Conservation (phyloP, 2,888 invertebrate species). For the Carterocephalus palaemon region DNA sequence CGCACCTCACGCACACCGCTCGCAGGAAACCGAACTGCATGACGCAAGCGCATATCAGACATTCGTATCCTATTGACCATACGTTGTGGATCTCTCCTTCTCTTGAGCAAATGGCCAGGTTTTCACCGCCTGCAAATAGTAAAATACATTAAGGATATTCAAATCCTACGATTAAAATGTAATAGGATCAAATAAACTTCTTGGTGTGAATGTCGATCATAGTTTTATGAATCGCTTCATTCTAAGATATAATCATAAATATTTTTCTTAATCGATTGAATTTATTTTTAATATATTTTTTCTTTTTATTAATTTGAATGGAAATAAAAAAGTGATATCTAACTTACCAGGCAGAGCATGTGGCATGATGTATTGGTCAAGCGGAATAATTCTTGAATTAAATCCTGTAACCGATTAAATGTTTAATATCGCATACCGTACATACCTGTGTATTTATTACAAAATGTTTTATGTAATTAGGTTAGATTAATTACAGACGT, state of each 20-base stretch:
- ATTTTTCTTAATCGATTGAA: no score
- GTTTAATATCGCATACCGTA: no score
- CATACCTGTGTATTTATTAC: no score
- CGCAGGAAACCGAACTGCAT: slow-evolving; percentile 38
- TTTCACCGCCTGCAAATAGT: slow-evolving; percentile 42
- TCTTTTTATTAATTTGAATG: no score
- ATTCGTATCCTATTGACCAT: slow-evolving; percentile 41
- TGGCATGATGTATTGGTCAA: slow-evolving; percentile 30
- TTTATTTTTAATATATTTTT: no score
- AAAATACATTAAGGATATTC: slow-evolving; percentile 4
- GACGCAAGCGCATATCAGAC: slow-evolving; percentile 56
- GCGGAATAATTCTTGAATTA: slow-evolving; percentile 1
- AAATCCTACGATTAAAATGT: no score
- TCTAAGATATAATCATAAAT: no score
- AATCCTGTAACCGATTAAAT: slow-evolving; percentile 39
- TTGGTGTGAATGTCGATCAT: no score
- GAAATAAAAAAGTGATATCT: slow-evolving; percentile 23
- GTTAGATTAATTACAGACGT: no score
- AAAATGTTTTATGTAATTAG: no score
- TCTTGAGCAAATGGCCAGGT: slow-evolving; percentile 39
- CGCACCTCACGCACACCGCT: slow-evolving; percentile 53
- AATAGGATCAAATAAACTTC: no score
- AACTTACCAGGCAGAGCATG: slow-evolving; percentile 41
- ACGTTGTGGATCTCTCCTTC: slow-evolving; percentile 51
- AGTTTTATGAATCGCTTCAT: no score